Conservation (phyloP, 2,113 vertebrate species). For the Cichladusa arquata region DNA sequence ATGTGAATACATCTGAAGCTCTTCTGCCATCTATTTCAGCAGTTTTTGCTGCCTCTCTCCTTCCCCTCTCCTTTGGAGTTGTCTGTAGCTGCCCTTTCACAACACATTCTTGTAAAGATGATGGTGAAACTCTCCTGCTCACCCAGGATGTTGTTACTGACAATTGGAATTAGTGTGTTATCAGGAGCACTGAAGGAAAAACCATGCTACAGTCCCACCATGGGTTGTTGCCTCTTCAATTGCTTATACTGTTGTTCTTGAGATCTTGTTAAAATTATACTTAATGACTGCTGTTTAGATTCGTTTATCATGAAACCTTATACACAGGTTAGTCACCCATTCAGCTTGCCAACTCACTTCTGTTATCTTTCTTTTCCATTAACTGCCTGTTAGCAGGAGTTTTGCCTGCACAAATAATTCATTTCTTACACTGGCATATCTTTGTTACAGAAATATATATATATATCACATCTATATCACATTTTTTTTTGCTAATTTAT, state of each 20-base stretch:
- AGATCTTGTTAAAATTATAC: conserved; percentile 65
- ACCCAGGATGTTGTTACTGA: conserved; percentile 51
- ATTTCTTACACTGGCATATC: background rate
- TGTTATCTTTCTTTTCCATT: background rate
- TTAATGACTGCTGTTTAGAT: conserved; percentile 65
- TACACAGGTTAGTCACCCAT: conserved; percentile 46
- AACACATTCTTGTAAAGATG: conserved; percentile 32
- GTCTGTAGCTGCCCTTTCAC: conserved; percentile 19
- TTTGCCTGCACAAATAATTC: background rate
- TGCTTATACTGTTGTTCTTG: conserved; percentile 58
- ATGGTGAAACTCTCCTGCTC: background rate
- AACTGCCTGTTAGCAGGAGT: background rate
- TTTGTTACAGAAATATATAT: background rate
- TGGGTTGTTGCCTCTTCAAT: conserved; percentile 68
- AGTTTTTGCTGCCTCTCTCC: background rate
- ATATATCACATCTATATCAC: background rate
- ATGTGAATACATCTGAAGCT: background rate
- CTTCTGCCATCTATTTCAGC: background rate
- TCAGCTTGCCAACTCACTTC: conserved; percentile 21
- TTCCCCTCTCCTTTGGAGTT: background rate
- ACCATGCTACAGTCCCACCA: conserved; percentile 52
- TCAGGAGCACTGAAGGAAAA: background rate
- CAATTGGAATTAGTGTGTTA: conserved; percentile 44
- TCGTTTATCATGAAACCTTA: conserved; percentile 54
- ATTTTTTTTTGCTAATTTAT: background rate